Percentiles rank a stretch among this genome's conserved stretches.
Conservation (phyloP, 2,888 invertebrate species). For the Pherbina coryleti region DNA sequence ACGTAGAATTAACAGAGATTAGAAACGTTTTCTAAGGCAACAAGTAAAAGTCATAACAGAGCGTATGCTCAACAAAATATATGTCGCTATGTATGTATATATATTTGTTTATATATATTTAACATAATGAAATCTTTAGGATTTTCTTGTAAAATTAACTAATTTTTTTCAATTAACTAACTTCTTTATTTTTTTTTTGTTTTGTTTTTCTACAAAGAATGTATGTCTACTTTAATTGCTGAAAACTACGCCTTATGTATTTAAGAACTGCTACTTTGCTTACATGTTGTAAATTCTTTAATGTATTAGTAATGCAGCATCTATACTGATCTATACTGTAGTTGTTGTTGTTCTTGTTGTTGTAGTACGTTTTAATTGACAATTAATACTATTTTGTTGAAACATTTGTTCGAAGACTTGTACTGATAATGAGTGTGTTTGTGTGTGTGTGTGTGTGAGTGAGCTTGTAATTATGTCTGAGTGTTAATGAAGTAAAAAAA, state of each 20-base stretch:
- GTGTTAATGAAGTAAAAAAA: background rate
- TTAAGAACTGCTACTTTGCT: background rate
- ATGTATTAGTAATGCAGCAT: background rate
- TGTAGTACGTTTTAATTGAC: constrained; percentile 29
- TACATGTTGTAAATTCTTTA: background rate
- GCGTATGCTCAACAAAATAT: background rate
- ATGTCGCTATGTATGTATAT: no score
- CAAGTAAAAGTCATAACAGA: no score
- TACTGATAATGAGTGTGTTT: constrained; percentile 5
- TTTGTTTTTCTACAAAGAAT: background rate
- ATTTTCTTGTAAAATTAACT: no score
- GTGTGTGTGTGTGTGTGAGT: background rate
- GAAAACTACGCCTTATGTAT: background rate
- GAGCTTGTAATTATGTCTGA: background rate
- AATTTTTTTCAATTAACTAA: background rate
- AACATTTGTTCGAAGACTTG: constrained; percentile 14
- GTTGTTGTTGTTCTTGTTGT: background rate
- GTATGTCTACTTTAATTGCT: background rate
- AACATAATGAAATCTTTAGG: background rate
- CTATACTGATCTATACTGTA: background rate
- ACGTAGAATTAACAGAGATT: no score
- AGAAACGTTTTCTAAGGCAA: no score
- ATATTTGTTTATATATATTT: background rate
- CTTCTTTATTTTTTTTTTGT: background rate
- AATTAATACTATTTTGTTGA: constrained; percentile 21